Evolutionary conservation across 2,888 invertebrate species (phyloP).

Genomic region (Dolichomitus sp.): DNA sequence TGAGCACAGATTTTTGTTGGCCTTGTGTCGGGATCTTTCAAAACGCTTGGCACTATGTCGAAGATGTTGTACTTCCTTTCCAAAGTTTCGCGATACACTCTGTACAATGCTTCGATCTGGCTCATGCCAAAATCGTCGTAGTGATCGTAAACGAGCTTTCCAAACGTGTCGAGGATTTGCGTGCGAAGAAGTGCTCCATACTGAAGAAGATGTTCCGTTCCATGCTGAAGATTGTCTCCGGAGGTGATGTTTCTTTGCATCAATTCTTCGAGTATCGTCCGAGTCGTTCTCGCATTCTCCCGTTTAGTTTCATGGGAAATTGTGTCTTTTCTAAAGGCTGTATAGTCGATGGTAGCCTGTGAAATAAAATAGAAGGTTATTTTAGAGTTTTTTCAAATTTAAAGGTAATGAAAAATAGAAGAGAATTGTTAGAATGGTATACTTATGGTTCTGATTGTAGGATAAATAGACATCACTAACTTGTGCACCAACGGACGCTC

Average conservation of each 20-base stretch:
- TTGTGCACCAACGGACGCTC: neutral
- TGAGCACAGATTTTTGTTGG: conserved; percentile 70
- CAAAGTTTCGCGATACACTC: conserved; percentile 70
- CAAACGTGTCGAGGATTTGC: conserved; percentile 72
- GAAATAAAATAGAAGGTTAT: conserved; percentile 9
- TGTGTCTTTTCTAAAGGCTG: conserved; percentile 46
- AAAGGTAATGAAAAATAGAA: neutral
- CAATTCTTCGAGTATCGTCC: conserved; percentile 56
- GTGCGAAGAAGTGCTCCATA: conserved; percentile 71
- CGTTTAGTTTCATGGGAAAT: conserved; percentile 29
- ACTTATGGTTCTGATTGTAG: neutral
- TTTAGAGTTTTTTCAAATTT: neutral
- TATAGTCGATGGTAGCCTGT: conserved; percentile 63
- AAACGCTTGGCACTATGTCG: conserved; percentile 70
- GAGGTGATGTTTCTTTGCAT: conserved; percentile 16
- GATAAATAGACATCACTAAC: neutral
- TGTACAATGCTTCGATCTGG: conserved; percentile 71
- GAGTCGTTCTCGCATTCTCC: conserved; percentile 52
- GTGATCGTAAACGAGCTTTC: conserved; percentile 73
- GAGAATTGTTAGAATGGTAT: neutral
- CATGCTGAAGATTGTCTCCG: conserved; percentile 68
- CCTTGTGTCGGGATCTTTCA: conserved; percentile 64
- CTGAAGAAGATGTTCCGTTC: conserved; percentile 70
- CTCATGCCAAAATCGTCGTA: conserved; percentile 73
- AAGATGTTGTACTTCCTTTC: conserved; percentile 73